Conservation (phyloP, 2,797 vertebrate genomes). For the Alosa sapidissima region DNA sequence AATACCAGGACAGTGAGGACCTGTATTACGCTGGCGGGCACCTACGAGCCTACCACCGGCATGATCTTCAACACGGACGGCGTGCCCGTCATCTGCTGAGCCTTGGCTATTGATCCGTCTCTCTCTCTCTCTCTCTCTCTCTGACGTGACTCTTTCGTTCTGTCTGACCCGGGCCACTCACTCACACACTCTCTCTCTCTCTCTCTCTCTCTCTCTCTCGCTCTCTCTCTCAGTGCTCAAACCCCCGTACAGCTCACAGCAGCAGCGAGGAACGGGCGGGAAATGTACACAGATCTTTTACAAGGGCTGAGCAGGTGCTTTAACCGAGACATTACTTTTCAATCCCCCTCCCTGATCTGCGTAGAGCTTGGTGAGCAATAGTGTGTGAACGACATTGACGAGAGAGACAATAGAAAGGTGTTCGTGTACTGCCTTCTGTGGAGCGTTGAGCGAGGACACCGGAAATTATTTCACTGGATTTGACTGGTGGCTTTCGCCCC, state of each 20-base stretch:
- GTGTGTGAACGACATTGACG: background rate
- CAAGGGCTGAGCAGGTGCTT: slow-evolving; percentile 36
- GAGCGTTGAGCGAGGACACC: slow-evolving; percentile 1
- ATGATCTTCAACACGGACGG: slow-evolving; percentile 99
- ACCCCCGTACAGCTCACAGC: background rate
- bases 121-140: background rate
- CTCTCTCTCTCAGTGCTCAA: background rate
- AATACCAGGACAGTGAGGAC: slow-evolving; percentile 97
- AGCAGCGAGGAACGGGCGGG: background rate
- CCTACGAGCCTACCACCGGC: slow-evolving; percentile 97
- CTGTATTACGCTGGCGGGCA: slow-evolving; percentile 98
- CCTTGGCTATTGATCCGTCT: background rate
- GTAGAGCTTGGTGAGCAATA: background rate
- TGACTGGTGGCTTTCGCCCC: slow-evolving; percentile 24
- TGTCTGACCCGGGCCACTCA: background rate
- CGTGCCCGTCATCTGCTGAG: slow-evolving; percentile 93
- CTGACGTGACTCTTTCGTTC: no score
- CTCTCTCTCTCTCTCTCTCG: background rate
- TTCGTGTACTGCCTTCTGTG: background rate
- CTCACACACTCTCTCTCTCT: background rate
- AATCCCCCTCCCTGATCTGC: background rate
- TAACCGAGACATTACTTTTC: background rate
- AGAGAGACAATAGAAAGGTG: background rate
- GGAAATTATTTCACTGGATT: slow-evolving; percentile 20
- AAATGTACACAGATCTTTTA: background rate